Conservation (phyloP, 2,888 invertebrate species). For the Crematogaster levior region DNA sequence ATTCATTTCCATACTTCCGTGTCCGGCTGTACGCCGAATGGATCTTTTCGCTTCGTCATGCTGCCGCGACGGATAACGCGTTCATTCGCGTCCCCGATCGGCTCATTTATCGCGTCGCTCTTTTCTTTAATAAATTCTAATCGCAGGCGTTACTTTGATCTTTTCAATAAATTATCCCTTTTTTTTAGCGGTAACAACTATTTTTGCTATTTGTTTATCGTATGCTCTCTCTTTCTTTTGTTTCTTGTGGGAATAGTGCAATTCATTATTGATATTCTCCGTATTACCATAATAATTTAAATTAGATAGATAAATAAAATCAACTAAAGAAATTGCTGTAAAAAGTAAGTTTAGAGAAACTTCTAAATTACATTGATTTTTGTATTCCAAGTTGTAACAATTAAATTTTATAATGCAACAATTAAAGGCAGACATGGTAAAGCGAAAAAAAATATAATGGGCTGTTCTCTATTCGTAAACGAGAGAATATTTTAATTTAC, state of each 20-base stretch:
- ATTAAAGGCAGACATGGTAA: neutral
- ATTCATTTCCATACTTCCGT: constrained; percentile 73
- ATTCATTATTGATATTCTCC: neutral
- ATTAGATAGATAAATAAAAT: neutral
- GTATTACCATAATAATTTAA: neutral
- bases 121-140: neutral
- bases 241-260: neutral
- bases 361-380: no score
- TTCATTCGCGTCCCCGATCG: constrained; percentile 20
- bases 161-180: neutral
- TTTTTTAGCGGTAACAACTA: neutral
- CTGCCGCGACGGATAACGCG: constrained; percentile 37
- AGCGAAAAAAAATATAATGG: neutral
- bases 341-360: no score
- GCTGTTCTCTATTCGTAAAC: neutral
- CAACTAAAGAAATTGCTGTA: neutral
- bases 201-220: neutral
- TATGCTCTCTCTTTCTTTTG: neutral
- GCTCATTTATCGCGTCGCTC: neutral
- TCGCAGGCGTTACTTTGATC: neutral
- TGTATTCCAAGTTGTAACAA: neutral
- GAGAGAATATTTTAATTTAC: neutral
- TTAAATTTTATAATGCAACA: constrained; percentile 3
- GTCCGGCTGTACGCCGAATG: constrained; percentile 50
- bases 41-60: constrained; percentile 53